phyloP scores from a whole-genome alignment of 2,888 invertebrate species.

The Rhodophaea formosa region DNA sequence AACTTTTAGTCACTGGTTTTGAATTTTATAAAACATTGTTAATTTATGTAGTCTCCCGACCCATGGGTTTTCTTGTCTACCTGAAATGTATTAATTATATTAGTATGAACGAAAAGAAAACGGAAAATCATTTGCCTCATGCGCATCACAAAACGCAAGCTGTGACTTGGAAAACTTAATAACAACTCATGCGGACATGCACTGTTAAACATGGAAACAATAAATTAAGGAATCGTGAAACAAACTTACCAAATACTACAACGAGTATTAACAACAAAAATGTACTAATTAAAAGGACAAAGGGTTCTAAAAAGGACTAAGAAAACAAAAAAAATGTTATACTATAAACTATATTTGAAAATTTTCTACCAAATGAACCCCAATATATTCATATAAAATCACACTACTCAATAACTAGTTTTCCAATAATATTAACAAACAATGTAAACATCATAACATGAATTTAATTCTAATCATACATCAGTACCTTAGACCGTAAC shows the following conservation, averaged over 20 bases:
- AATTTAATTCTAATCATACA: conserved; percentile 57
- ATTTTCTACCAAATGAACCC: conserved; percentile 80
- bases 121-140: conserved; percentile 50
- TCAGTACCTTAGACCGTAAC: conserved; percentile 61
- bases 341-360: conserved; percentile 74
- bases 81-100: conserved; percentile 80
- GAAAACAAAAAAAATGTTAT: conserved; percentile 53
- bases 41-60: conserved; percentile 77
- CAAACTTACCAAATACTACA: conserved; percentile 55
- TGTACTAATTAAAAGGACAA: conserved; percentile 30
- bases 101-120: conserved; percentile 75
- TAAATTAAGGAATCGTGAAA: conserved; percentile 30
- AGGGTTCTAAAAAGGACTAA: conserved; percentile 37
- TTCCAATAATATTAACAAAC: conserved; percentile 79
- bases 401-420: conserved; percentile 74
- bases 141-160: conserved; percentile 56
- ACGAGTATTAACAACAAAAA: conserved; percentile 32
- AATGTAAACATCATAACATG: conserved; percentile 67
- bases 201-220: conserved; percentile 38
- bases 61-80: conserved; percentile 77
- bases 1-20: conserved; percentile 63
- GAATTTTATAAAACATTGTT: conserved; percentile 59
- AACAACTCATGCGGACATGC: conserved; percentile 62
- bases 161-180: conserved; percentile 37
- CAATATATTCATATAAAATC: conserved; percentile 82